A percentile compares a stretch with the other conserved stretches of the same genome.
Evolutionary conservation across 2,888 invertebrate species (phyloP).

Genomic region (Ophion slaviceki): DNA sequence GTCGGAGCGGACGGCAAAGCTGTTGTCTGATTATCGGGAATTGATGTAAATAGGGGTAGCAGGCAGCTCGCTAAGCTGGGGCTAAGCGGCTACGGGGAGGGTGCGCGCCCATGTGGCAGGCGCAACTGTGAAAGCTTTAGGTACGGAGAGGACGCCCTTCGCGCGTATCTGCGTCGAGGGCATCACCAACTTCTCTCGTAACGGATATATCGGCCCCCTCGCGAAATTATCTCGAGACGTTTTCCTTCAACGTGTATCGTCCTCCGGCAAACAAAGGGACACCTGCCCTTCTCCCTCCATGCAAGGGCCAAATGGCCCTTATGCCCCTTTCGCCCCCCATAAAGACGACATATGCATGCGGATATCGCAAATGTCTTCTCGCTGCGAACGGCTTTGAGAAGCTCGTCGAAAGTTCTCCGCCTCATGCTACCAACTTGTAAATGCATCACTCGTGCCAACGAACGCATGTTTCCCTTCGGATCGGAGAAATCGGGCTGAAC

Average conservation of each 20-base stretch:
- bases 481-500: too few relatives aligned
- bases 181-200: conserved; percentile 68
- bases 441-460: conserved; percentile 9
- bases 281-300: background rate
- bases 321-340: background rate
- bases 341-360: background rate
- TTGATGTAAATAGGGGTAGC: conserved; percentile 76
- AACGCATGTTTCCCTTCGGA: too few relatives aligned
- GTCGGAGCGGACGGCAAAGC: conserved; percentile 62
- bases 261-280: conserved; percentile 19
- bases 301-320: background rate
- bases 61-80: conserved; percentile 70
- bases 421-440: conserved; percentile 11
- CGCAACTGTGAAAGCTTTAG: conserved; percentile 59
- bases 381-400: conserved; percentile 35
- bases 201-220: conserved; percentile 33
- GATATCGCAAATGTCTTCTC: conserved; percentile 9
- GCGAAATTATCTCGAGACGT: conserved; percentile 44
- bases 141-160: conserved; percentile 6
- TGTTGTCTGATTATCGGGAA: conserved; percentile 77
- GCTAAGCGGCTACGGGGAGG: conserved; percentile 65
- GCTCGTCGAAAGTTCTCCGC: conserved; percentile 29
- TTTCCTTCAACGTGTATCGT: conserved; percentile 20
- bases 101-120: conserved; percentile 13
- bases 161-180: conserved; percentile 14